Evolutionary conservation across 2,113 vertebrate genomes (phyloP).

Genomic region (Jaculus jaculus): DNA sequence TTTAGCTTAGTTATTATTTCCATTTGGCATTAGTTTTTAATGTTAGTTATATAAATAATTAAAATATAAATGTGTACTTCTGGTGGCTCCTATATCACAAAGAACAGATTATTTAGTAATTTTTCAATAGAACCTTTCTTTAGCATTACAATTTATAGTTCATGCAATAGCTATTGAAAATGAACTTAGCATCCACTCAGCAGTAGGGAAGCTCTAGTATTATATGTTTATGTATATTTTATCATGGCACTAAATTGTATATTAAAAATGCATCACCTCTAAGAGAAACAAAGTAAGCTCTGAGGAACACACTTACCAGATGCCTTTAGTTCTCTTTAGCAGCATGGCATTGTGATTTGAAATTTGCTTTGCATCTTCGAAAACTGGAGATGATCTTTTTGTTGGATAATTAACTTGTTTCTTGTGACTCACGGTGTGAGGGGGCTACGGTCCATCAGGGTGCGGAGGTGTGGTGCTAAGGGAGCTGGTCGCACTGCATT

Average conservation of each 20-base stretch:
- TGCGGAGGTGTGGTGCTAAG: background rate
- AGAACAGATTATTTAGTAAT: slow-evolving; percentile 49
- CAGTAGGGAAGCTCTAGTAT: slow-evolving; percentile 68
- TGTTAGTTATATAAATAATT: slow-evolving; percentile 65
- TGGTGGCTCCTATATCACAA: background rate
- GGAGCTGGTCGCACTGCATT: background rate
- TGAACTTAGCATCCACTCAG: slow-evolving; percentile 60
- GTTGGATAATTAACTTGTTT: background rate
- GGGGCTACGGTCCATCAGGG: background rate
- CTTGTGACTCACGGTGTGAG: background rate
- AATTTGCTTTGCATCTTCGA: slow-evolving; percentile 57
- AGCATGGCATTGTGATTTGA: slow-evolving; percentile 37
- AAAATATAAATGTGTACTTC: slow-evolving; percentile 42
- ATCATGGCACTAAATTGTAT: slow-evolving; percentile 75
- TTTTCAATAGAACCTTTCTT: slow-evolving; percentile 62
- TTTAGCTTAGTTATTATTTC: slow-evolving; percentile 24
- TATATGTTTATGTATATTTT: slow-evolving; percentile 76
- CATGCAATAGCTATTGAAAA: slow-evolving; percentile 60
- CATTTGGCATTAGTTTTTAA: slow-evolving; percentile 53
- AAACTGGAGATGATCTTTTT: background rate
- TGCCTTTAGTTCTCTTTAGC: slow-evolving; percentile 38
- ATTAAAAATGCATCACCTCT: slow-evolving; percentile 80
- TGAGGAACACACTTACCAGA: slow-evolving; percentile 62
- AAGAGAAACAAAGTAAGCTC: slow-evolving; percentile 73
- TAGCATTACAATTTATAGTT: slow-evolving; percentile 61